These are phyloP conservation scores for Cotesia congregata DNA, from an alignment of 2,888 invertebrate genomes.

Conservation along the genomic window DNA sequence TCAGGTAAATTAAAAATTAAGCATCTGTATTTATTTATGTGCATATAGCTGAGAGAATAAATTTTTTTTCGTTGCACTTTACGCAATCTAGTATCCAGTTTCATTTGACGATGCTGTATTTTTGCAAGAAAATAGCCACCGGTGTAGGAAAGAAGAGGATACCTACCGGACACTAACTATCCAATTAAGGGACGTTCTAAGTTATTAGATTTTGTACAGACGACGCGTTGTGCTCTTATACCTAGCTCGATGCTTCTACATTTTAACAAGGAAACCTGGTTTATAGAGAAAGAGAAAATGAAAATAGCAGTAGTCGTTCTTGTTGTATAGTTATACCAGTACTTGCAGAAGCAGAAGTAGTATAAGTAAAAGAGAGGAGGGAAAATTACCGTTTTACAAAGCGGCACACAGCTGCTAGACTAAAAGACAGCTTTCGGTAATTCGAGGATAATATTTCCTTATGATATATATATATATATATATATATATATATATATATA, in stretches of 20 bases:
- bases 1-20: background rate
- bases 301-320: background rate
- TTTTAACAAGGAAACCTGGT: constrained; percentile 36
- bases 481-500: background rate
- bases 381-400: background rate
- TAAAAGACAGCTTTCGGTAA: background rate
- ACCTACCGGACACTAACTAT: constrained; percentile 56
- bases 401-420: background rate
- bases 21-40: background rate
- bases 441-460: background rate
- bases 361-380: background rate
- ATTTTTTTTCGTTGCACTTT: constrained; percentile 1
- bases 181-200: constrained; percentile 58
- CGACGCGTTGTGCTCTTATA: constrained; percentile 1
- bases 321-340: background rate
- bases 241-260: constrained; percentile 15
- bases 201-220: constrained; percentile 54
- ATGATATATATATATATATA: background rate
- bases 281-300: constrained; percentile 5
- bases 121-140: constrained; percentile 35
- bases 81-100: constrained; percentile 30
- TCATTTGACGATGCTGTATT: constrained; percentile 21
- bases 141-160: constrained; percentile 28
- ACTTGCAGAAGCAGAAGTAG: background rate
- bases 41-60: constrained; percentile 14